Base-by-base conservation (phyloP, 2,888 invertebrate species). In the Graphium colonna region DNA sequence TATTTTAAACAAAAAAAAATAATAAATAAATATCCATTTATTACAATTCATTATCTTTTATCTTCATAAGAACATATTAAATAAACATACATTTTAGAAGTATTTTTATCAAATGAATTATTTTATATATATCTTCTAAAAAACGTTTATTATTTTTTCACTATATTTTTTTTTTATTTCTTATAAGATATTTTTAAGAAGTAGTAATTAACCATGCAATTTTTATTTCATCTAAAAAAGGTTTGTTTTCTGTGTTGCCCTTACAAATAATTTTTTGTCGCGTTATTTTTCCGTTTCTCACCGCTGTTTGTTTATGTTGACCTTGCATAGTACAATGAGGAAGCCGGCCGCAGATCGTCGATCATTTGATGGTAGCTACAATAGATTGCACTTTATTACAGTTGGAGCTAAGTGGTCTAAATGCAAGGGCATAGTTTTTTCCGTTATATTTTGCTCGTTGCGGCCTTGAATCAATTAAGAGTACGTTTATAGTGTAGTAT, bases 321-420 rank as follows among this genome's bases (percentile, higher is more conserved):
- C 67, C 65, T 66, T 64, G 60, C 57, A 59, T 60, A n/a, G 42
- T 57, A 57, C 49, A 59, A 65, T 56, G 52, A 68, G 65, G 67
- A 68, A 67, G 64, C 57, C 41, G 49, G 55, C 43, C 43, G 44
- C 57, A 60, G 56, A 61, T 58, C 55, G 51, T 55, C 52, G 61
- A 57, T 62, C 60, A 58, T 56, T 66, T 63, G 56, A 60, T 54
- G 52, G 48, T 57, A 64, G 60, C 59, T 58, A 60, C 55, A 49
- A 45, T 45, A 61, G 60, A 61, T 56, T 55, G 57, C 50, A 56
- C 36, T 1, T 17, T 15, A 16, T 21, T 26, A 15, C 21, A 38
- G 36, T 36, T 36, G n/a, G n/a, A n/a, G n/a, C n/a, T 36, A 36
- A 36, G 36, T 36, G 36, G 36, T 36, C 36, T 36, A 13, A 36